Percentiles rank a stretch among this genome's conserved stretches.
Conservation (phyloP, 2,888 invertebrate genomes). For the Erebia ligea region DNA sequence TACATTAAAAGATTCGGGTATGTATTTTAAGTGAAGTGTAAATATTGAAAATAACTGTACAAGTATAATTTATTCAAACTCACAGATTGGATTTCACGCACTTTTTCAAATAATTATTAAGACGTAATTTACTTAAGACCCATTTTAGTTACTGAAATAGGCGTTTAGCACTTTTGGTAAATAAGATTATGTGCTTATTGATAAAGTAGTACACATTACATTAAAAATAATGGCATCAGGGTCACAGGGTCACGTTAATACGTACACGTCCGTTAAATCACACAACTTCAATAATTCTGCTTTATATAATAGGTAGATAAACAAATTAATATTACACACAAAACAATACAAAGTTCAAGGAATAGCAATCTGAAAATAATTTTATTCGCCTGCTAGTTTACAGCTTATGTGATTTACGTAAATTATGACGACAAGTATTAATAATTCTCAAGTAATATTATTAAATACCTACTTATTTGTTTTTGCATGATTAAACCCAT, state of each 20-base stretch:
- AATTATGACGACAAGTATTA: neutral
- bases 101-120: too few relatives aligned
- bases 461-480: neutral
- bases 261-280: slow-evolving; percentile 1
- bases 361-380: neutral
- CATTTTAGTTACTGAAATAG: too few relatives aligned
- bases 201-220: neutral
- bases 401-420: neutral
- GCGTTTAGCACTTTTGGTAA: too few relatives aligned
- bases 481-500: neutral
- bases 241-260: neutral
- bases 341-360: neutral
- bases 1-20: too few relatives aligned
- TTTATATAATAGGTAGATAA: neutral
- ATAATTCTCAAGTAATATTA: neutral
- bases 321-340: neutral
- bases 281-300: neutral
- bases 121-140: too few relatives aligned
- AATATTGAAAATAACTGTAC: too few relatives aligned
- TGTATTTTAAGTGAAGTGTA: neutral
- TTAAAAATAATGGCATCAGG: neutral
- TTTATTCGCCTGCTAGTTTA: neutral
- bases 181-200: neutral
- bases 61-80: too few relatives aligned
- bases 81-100: too few relatives aligned